Conservation (phyloP, 1,140 invertebrate genomes). For the Ceratosolen solmsi region DNA sequence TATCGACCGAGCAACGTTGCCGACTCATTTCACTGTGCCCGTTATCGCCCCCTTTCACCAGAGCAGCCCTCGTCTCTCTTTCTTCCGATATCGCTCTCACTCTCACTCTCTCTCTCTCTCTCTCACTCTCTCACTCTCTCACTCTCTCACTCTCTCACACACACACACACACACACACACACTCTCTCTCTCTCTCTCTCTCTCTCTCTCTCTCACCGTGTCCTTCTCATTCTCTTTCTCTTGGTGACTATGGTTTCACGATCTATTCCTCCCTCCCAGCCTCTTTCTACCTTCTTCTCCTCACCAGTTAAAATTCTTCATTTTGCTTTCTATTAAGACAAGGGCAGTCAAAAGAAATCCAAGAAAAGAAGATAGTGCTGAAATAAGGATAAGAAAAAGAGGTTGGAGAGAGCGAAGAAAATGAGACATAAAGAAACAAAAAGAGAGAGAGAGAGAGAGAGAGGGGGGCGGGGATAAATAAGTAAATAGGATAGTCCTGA, state of each 20-base stretch:
- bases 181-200: constrained; percentile 33
- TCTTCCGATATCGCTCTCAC: constrained; percentile 38
- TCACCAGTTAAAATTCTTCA: constrained; percentile 31
- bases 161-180: constrained; percentile 21
- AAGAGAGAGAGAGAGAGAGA: background rate
- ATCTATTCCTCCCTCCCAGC: background rate
- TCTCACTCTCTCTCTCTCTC: constrained; percentile 31
- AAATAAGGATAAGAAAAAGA: background rate
- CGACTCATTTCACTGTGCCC: constrained; percentile 64
- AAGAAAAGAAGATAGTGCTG: constrained; percentile 26
- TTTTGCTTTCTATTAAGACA: constrained; percentile 50
- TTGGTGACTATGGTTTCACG: background rate
- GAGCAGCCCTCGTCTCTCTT: constrained; percentile 57
- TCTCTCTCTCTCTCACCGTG: constrained; percentile 23
- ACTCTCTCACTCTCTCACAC: too few relatives aligned
- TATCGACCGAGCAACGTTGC: constrained; percentile 72
- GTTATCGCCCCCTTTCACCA: constrained; percentile 67
- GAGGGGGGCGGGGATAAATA: too few relatives aligned
- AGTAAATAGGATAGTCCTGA: constrained; percentile 23
- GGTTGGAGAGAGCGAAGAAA: too few relatives aligned
- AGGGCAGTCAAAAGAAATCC: constrained; percentile 42
- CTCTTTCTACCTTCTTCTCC: constrained; percentile 33
- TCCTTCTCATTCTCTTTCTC: constrained; percentile 36
- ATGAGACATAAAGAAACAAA: too few relatives aligned
- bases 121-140: constrained; percentile 32